These are phyloP conservation scores for Cerastis leucographa DNA, from an alignment of 2,888 invertebrate species.

Conservation along the genomic window DNA sequence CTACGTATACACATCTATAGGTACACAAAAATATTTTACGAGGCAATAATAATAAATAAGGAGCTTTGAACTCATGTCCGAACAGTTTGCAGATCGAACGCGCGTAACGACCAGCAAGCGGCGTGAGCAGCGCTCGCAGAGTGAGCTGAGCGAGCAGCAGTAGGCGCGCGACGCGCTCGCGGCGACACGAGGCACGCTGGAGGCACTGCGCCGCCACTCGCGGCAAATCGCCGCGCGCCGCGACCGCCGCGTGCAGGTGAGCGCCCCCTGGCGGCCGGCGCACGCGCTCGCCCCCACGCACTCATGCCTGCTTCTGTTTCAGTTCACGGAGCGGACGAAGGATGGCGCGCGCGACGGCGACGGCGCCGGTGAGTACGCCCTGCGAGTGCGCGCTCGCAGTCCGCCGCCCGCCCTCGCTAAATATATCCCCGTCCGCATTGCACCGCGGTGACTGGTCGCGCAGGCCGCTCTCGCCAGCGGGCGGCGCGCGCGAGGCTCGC, in stretches of 20 bases:
- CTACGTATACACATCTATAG: conserved; percentile 52
- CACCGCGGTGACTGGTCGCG: conserved; percentile 69
- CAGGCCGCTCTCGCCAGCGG: conserved; percentile 69
- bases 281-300: conserved; percentile 67
- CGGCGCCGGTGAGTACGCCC: conserved; percentile 82
- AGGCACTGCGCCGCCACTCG: conserved; percentile 96
- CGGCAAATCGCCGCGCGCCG: conserved; percentile 95
- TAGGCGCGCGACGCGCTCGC: conserved; percentile 52
- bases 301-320: conserved; percentile 77
- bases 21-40: conserved; percentile 72
- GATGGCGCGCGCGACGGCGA: conserved; percentile 85
- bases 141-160: conserved; percentile 37
- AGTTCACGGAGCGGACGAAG: conserved; percentile 87
- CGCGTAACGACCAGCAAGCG: conserved; percentile 29
- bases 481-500: conserved; percentile 57
- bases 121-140: conserved; percentile 22
- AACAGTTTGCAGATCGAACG: conserved; percentile 61
- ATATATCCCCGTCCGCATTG: conserved; percentile 79
- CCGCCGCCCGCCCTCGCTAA: conserved; percentile 75
- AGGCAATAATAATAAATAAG: conserved; percentile 75
- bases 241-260: conserved; percentile 94
- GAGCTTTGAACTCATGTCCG: conserved; percentile 73
- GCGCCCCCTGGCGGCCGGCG: conserved; percentile 73
- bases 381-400: conserved; percentile 60
- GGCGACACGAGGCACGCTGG: conserved; percentile 86